phyloP scores from a whole-genome alignment of 2,797 vertebrate species.

The Pipistrellus pygmaeus region DNA sequence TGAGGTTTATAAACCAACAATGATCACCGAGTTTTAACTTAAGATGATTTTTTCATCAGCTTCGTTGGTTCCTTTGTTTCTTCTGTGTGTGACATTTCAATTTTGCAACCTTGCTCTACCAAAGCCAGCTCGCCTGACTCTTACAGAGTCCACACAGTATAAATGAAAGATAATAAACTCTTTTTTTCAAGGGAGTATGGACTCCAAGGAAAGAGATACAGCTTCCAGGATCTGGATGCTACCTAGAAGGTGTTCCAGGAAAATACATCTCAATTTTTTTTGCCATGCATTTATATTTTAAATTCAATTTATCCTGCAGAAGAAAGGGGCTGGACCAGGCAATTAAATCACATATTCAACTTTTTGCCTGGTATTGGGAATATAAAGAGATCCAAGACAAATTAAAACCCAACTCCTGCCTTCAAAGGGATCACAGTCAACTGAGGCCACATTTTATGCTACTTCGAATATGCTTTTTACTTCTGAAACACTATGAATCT shows the following conservation, averaged over 20 bases:
- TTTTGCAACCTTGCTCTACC: background rate
- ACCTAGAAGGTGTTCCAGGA: background rate
- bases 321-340: background rate
- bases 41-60: background rate
- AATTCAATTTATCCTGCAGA: background rate
- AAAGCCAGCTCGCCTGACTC: background rate
- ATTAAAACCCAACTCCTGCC: constrained; percentile 31
- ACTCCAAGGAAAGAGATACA: constrained; percentile 4
- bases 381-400: background rate
- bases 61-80: background rate
- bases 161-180: background rate
- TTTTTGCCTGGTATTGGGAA: background rate
- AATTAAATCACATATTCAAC: background rate
- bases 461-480: constrained; percentile 8
- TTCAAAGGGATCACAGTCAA: constrained; percentile 10
- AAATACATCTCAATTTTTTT: background rate
- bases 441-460: background rate
- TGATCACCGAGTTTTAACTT: background rate
- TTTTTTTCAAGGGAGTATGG: background rate
- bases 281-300: constrained; percentile 33
- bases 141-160: background rate
- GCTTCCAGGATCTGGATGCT: background rate
- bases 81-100: background rate
- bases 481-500: background rate
- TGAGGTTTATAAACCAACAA: background rate